These are phyloP conservation scores for Conger conger DNA, from an alignment of 2,113 vertebrate genomes.

Conservation along the genomic window DNA sequence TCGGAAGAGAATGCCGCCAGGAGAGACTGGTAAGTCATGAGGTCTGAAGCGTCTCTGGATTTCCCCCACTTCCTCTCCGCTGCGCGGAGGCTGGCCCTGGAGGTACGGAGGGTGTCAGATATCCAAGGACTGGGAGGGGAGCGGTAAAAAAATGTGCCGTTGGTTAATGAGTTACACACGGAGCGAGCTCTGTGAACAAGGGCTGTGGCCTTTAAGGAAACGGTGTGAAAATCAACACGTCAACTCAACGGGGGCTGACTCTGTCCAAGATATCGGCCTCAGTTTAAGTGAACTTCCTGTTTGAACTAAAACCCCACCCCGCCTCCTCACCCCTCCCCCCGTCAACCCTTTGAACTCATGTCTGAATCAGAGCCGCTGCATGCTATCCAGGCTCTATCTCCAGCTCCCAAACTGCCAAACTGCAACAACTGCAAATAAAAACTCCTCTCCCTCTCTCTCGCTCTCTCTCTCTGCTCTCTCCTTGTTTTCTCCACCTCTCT, in stretches of 20 bases:
- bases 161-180: not conserved
- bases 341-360: not conserved
- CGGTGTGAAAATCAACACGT: not conserved
- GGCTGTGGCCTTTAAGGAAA: not conserved
- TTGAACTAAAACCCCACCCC: not conserved
- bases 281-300: not conserved
- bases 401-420: not conserved
- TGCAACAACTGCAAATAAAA: not conserved
- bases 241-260: not conserved
- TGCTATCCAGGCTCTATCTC: not conserved
- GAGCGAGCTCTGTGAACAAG: not conserved
- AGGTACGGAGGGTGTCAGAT: too few relatives aligned
- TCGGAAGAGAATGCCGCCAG: too few relatives aligned
- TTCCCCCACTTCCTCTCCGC: too few relatives aligned
- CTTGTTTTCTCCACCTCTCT: too few relatives aligned
- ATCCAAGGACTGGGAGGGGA: too few relatives aligned
- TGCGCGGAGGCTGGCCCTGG: too few relatives aligned
- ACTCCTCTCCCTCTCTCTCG: too few relatives aligned
- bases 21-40: too few relatives aligned
- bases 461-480: too few relatives aligned
- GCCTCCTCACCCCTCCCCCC: not conserved
- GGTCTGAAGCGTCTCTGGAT: too few relatives aligned
- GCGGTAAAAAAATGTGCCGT: not conserved
- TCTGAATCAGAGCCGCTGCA: not conserved
- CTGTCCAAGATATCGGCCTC: not conserved